These are phyloP conservation scores for Chanos chanos DNA, from an alignment of 2,797 vertebrate species.

Conservation along the genomic window DNA sequence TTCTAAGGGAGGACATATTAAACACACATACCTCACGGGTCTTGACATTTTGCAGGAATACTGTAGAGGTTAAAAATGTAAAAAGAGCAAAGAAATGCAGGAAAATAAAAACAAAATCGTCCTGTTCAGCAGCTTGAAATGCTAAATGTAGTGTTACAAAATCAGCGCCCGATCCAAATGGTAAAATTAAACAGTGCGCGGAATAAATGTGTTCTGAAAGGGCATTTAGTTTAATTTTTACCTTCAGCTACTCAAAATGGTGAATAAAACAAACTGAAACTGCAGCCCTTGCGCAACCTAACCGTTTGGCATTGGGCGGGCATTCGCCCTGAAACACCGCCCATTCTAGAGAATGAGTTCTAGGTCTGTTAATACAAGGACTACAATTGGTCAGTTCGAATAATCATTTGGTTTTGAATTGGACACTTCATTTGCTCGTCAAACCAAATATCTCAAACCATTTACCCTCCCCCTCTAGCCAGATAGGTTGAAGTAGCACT, in stretches of 20 bases:
- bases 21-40: conserved; percentile 80
- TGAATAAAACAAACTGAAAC: conserved; percentile 89
- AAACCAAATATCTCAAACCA: conserved; percentile 9
- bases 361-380: background rate
- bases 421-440: conserved; percentile 39
- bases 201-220: conserved; percentile 51
- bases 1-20: conserved; percentile 53
- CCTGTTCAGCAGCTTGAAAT: conserved; percentile 64
- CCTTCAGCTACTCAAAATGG: conserved; percentile 81
- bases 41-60: conserved; percentile 80
- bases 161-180: conserved; percentile 58
- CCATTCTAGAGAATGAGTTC: conserved; percentile 46
- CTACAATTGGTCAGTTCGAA: conserved; percentile 69
- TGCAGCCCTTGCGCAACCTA: conserved; percentile 80
- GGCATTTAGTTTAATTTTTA: conserved; percentile 62
- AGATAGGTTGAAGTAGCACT: conserved; percentile 66
- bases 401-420: conserved; percentile 36
- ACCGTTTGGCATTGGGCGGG: conserved; percentile 61
- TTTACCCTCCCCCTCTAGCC: conserved; percentile 59
- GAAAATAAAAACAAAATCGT: conserved; percentile 51
- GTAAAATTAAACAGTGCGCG: conserved; percentile 57
- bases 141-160: conserved; percentile 56
- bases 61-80: conserved; percentile 71
- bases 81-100: conserved; percentile 57
- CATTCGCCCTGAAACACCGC: conserved; percentile 45